Base-by-base conservation (phyloP, 2,113 vertebrate genomes). In the Amphiprion percula region DNA sequence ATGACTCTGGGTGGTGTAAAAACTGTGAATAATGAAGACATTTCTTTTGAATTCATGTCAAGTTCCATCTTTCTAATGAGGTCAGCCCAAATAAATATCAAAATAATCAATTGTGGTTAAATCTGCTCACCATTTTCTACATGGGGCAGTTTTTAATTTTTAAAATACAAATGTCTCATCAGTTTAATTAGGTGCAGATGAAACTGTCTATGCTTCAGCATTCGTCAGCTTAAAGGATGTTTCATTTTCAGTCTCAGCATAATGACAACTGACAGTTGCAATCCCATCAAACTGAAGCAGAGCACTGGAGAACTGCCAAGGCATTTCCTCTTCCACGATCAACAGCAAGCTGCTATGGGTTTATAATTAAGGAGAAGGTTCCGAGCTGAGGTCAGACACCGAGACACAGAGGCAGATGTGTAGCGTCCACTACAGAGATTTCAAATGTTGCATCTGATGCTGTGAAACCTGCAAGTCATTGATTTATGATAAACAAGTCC, bases 91-190 rank as follows among this genome's bases (percentile, higher is more conserved):
- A 24, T 39, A 49, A 72, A 71, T 68, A 12, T 16, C 16, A 37
- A 68, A 62, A 37, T 6, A 8, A 76, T 23, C 12, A 24, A 12
- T 5, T 70, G 41, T 68, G 68, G 7, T 77, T 72, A 49, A 61
- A 37, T 80, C 44, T 73, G 69, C 26, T 75, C 21, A 21, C 7
- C 30, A 41, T 85, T 70, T 80, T 63, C 55, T 9, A n/a, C 21
- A 24, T 44, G 4, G 39, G 46, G 44, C 61, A 33, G 19, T 37
- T 67, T 44, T 2, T 11, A 23, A 19, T 23, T 61, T 61, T 52
- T 28, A 5, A 67, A 77, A 67, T 30, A n/a, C 7, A 52, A 83
- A 60, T 1, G 1, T 37, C 33, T 56, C 0, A 1, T 53, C 1
- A 0, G 17, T 11, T n/a, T 54, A 56, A 82, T 68, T 21, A 58